Conservation (phyloP, 2,888 invertebrate genomes). For the Cosmia pyralina region DNA sequence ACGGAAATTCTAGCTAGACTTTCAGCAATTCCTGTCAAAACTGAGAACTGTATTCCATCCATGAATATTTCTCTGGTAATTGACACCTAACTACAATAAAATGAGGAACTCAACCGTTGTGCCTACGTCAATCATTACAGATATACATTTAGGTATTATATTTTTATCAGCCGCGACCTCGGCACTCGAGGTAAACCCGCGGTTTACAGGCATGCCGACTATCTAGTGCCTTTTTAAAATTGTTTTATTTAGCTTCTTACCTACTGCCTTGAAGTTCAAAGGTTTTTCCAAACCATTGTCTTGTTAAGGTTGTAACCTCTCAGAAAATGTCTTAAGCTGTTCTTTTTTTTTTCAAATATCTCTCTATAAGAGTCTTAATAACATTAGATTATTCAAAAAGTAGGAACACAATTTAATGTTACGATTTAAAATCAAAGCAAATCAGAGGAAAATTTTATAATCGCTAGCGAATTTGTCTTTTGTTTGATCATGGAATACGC, state of each 20-base stretch:
- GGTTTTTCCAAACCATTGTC: conserved; percentile 1
- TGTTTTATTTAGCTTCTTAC: conserved; percentile 16
- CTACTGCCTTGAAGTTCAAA: conserved; percentile 28
- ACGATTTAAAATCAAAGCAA: too few relatives aligned
- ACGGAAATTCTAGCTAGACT: too few relatives aligned
- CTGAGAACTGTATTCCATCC: neutral
- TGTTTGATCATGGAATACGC: too few relatives aligned
- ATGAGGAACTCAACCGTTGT: conserved; percentile 34
- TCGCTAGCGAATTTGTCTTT: too few relatives aligned
- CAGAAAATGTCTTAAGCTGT: neutral
- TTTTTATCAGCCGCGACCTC: conserved; percentile 46
- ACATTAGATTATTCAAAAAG: too few relatives aligned
- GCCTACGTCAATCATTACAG: conserved; percentile 4
- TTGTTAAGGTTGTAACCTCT: neutral
- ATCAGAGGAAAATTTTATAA: too few relatives aligned
- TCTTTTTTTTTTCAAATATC: too few relatives aligned
- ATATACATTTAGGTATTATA: conserved; percentile 24
- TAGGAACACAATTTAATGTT: too few relatives aligned
- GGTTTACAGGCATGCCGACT: conserved; percentile 34
- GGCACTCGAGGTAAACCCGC: conserved; percentile 49
- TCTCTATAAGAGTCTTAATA: too few relatives aligned
- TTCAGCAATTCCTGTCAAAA: neutral
- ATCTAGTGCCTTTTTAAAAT: conserved; percentile 41
- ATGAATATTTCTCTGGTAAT: neutral
- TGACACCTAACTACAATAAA: conserved; percentile 20